phyloP scores from a whole-genome alignment of 37 sponge, comb jelly and placozoan genomes.

The Diacarnus erythraeanus region DNA sequence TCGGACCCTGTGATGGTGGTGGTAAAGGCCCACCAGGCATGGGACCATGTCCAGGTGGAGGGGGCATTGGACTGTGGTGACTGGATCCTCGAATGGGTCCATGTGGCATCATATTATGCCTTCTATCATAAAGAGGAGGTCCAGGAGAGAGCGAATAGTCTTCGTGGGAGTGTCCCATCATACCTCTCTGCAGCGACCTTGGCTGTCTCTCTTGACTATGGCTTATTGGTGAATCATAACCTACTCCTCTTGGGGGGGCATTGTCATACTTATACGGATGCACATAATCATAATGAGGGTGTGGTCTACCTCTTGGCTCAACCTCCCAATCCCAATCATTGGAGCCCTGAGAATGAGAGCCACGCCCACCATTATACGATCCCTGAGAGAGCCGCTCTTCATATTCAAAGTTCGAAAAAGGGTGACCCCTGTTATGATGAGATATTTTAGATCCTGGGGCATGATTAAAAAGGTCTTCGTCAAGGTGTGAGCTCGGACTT shows the following conservation, averaged over 20 bases:
- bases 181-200: not conserved
- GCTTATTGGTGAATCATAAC: not conserved
- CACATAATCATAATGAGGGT: not conserved
- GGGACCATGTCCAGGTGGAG: not conserved
- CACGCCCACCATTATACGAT: constrained; percentile 23
- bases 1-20: not conserved
- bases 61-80: not conserved
- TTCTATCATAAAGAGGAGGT: not conserved
- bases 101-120: not conserved
- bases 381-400: constrained; percentile 27
- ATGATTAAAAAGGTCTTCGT: constrained; percentile 34
- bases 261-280: not conserved
- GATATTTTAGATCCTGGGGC: constrained; percentile 33
- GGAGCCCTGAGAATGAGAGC: constrained; percentile 33
- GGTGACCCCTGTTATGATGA: not conserved
- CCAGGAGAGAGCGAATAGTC: constrained; percentile 26
- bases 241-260: not conserved
- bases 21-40: constrained; percentile 4
- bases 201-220: not conserved
- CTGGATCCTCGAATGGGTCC: not conserved
- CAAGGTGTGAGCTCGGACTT: not conserved
- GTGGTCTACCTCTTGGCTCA: not conserved
- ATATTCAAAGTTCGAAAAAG: constrained; percentile 27
- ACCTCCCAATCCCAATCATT: constrained; percentile 27
- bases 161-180: not conserved